phyloP scores from a whole-genome alignment of 1,140 invertebrate genomes.

The Coelopa frigida region DNA sequence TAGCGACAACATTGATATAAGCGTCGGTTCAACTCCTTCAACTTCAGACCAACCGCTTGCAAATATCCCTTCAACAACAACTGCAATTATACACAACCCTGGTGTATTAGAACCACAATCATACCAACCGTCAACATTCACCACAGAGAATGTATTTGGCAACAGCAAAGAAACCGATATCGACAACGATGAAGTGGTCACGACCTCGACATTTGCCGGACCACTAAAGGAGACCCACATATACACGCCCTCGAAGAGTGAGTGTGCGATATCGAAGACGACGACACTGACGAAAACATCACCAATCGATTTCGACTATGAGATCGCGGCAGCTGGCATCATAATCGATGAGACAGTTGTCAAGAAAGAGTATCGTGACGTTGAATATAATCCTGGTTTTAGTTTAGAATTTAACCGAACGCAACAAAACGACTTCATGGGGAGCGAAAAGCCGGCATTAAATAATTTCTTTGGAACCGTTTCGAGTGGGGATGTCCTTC shows the following conservation, averaged over 20 bases:
- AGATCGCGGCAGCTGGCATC: conserved; percentile 40
- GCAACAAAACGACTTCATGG: too few species aligned
- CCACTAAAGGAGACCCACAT: conserved; percentile 44
- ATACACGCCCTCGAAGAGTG: conserved; percentile 37
- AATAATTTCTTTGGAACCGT: conserved; percentile 1
- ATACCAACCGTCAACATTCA: too few species aligned
- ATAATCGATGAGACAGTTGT: conserved; percentile 43
- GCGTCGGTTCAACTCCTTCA: too few species aligned
- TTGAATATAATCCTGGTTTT: conserved; percentile 36
- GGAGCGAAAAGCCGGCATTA: neutral
- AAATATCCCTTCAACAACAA: too few species aligned
- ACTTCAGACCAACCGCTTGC: too few species aligned
- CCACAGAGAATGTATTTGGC: too few species aligned
- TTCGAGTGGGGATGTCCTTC: too few species aligned
- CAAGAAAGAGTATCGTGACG: conserved; percentile 43
- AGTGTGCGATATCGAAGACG: conserved; percentile 20
- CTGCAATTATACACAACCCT: conserved; percentile 4
- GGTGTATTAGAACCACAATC: too few species aligned
- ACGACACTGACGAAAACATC: conserved; percentile 14
- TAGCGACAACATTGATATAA: conserved; percentile 34
- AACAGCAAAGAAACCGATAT: conserved; percentile 1
- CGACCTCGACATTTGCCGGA: conserved; percentile 22
- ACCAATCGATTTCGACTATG: conserved; percentile 42
- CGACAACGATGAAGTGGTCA: conserved; percentile 8
- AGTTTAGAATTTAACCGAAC: too few species aligned